Conservation (phyloP, 2,113 vertebrate genomes). For the Microcebus ravelobensis region DNA sequence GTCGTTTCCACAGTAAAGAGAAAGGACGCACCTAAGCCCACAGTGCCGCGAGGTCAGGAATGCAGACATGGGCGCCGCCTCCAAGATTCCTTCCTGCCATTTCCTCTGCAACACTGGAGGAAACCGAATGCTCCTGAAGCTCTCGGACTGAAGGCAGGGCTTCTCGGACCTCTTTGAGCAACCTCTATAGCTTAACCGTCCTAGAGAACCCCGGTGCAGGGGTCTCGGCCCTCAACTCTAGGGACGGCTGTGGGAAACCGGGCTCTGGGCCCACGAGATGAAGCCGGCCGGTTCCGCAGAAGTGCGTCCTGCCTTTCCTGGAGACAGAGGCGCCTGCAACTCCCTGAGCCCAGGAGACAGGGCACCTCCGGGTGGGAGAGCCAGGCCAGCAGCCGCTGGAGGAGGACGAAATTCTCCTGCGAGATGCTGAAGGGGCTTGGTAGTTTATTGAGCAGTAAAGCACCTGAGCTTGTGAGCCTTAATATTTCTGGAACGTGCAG, state of each 20-base stretch:
- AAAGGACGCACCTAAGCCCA: rapidly evolving
- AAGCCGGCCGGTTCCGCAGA: rapidly evolving
- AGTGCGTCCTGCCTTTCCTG: too few relatives aligned
- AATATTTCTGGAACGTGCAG: rapidly evolving
- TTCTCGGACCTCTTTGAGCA: not conserved
- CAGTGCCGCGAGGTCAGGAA: too few relatives aligned
- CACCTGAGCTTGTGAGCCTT: rapidly evolving
- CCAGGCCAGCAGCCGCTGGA: not conserved
- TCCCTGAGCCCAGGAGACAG: not conserved
- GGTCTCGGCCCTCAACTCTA: not conserved
- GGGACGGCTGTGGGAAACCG: not conserved
- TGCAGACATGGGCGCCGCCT: too few relatives aligned
- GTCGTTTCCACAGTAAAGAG: too few relatives aligned
- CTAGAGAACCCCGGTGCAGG: not conserved
- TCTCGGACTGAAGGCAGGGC: not conserved
- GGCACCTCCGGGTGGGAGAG: rapidly evolving
- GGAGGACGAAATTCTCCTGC: rapidly evolving
- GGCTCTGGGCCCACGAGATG: not conserved
- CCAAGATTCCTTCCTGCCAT: not conserved
- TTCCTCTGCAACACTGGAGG: too few relatives aligned
- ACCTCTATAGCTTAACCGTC: too few relatives aligned
- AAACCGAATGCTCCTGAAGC: not conserved
- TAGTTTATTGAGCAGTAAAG: too few relatives aligned
- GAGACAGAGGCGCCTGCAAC: too few relatives aligned
- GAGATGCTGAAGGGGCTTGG: not conserved